phyloP scores from a whole-genome alignment of 2,113 vertebrate genomes.

The Misgurnus anguillicaudatus region DNA sequence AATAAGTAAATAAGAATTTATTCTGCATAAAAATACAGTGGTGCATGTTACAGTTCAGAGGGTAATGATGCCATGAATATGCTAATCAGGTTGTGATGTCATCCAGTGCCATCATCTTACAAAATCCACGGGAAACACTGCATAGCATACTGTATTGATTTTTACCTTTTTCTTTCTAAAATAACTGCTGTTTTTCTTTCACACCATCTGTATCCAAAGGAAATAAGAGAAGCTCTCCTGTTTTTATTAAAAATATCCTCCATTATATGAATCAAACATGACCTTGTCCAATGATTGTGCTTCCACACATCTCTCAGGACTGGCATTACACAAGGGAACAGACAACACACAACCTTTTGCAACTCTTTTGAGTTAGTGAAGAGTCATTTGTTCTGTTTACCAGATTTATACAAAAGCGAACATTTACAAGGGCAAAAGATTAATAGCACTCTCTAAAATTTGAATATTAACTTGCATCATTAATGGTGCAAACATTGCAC shows the following conservation, averaged over 20 bases:
- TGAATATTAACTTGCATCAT: neutral
- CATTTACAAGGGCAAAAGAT: neutral
- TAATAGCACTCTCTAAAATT: neutral
- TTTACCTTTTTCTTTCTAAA: neutral
- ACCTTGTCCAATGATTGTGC: conserved; percentile 6
- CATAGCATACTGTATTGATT: neutral
- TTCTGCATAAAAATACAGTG: no score
- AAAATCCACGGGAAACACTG: no score
- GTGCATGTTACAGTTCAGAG: no score
- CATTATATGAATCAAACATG: conserved; percentile 65
- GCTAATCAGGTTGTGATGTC: no score
- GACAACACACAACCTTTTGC: neutral
- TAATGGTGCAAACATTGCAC: no score
- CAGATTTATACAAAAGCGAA: no score
- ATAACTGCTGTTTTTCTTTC: conserved; percentile 40
- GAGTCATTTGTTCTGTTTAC: neutral
- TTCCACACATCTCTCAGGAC: neutral
- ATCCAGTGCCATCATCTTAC: no score
- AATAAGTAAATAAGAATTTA: no score
- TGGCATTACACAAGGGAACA: neutral
- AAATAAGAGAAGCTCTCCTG: conserved; percentile 53
- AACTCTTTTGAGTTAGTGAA: neutral
- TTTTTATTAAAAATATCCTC: conserved; percentile 66
- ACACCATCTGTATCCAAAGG: conserved; percentile 28
- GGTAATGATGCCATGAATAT: no score